These are phyloP conservation scores for Vulpes vulpes DNA, from an alignment of 2,113 vertebrate genomes.

Conservation along the genomic window DNA sequence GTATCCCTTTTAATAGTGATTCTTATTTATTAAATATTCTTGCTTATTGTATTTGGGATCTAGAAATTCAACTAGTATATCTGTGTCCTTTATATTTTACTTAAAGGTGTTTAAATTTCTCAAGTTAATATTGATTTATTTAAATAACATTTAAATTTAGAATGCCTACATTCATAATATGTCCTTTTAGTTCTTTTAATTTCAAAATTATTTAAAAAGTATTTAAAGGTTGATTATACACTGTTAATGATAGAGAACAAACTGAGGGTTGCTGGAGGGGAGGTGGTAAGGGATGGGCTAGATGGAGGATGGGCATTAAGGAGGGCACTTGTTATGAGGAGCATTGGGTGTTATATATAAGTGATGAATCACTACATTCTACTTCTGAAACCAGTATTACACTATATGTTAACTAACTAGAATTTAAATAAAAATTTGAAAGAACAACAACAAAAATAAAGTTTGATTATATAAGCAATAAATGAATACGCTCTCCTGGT, in stretches of 20 bases:
- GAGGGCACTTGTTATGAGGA: neutral
- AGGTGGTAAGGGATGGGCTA: neutral
- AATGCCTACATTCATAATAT: neutral
- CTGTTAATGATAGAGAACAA: neutral
- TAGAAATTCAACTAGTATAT: neutral
- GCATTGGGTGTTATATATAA: neutral
- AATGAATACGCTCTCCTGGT: neutral
- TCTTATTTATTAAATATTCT: conserved; percentile 4
- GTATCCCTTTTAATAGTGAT: neutral
- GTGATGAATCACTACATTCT: neutral
- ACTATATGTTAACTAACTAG: neutral
- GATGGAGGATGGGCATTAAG: neutral
- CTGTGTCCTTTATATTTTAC: neutral
- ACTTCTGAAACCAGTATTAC: neutral
- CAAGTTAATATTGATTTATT: neutral
- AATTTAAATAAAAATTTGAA: neutral
- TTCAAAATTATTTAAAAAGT: conserved; percentile 12
- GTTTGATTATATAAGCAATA: neutral
- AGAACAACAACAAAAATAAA: neutral
- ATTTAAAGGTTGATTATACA: conserved; percentile 23
- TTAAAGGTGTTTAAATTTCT: conserved; percentile 45
- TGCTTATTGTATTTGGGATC: neutral
- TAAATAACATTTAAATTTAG: conserved; percentile 3
- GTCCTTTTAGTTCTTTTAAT: neutral
- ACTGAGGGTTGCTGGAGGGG: neutral